Conservation (phyloP, 2,888 invertebrate species). For the Maniola hyperantus region DNA sequence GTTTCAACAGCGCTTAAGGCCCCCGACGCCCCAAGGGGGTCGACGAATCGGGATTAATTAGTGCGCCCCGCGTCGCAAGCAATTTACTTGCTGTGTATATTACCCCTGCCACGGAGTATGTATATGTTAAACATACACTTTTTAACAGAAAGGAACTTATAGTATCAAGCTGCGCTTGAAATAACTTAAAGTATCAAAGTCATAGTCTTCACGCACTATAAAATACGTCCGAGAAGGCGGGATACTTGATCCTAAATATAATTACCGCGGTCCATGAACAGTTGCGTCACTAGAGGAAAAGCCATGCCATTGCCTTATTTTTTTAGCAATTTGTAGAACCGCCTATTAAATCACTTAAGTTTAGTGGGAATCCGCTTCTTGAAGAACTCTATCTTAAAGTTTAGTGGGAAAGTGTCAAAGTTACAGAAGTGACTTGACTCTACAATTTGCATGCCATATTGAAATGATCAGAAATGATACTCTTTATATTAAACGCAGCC, state of each 20-base stretch:
- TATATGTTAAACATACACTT: constrained; percentile 2
- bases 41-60: constrained; percentile 20
- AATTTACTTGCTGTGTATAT: constrained; percentile 15
- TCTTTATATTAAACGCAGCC: no score
- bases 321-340: no score
- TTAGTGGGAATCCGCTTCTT: no score
- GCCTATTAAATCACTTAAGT: no score
- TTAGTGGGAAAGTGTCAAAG: no score
- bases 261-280: no score
- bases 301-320: no score
- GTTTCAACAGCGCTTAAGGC: constrained; percentile 11
- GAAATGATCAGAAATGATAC: no score
- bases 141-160: not conserved
- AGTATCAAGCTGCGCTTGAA: not conserved
- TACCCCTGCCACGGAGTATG: not conserved
- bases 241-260: not conserved
- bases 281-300: no score
- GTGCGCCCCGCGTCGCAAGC: constrained; percentile 17
- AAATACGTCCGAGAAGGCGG: not conserved
- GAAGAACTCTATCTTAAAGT: no score
- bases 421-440: no score
- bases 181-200: not conserved
- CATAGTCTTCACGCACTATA: not conserved
- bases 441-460: no score
- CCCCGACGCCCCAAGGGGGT: not conserved